Evolutionary conservation across 2,797 vertebrate species (phyloP).

Genomic region (Sebastes oblongus): DNA sequence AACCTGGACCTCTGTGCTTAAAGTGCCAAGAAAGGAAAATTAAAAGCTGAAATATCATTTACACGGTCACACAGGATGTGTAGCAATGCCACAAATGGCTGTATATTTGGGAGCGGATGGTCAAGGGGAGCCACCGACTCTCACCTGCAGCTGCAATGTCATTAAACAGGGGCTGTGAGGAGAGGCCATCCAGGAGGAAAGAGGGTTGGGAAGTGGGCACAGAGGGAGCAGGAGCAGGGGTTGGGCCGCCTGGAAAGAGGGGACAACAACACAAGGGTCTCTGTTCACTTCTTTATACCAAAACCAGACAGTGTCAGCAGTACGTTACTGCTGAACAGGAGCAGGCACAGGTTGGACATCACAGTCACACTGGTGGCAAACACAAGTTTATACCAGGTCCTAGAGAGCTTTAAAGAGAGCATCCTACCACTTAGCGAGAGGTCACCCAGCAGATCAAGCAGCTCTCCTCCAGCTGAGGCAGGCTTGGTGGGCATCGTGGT

Average conservation of each 20-base stretch:
- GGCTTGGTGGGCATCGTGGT: constrained; percentile 90
- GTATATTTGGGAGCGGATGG: not conserved
- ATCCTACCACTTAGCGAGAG: constrained; percentile 90
- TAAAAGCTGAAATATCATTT: no score
- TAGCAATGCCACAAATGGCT: not conserved
- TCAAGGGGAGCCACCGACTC: constrained; percentile 13
- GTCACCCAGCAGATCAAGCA: constrained; percentile 95
- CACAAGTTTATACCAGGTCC: not conserved
- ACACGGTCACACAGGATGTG: no score
- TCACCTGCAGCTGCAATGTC: constrained; percentile 90
- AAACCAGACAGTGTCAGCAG: not conserved
- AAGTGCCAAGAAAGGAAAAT: no score
- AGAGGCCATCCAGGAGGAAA: constrained; percentile 94
- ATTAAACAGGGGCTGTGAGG: constrained; percentile 93
- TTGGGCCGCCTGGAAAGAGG: constrained; percentile 81
- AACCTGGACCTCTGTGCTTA: no score
- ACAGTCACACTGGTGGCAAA: constrained; percentile 1
- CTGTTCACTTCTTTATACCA: not conserved
- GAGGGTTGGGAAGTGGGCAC: constrained; percentile 88
- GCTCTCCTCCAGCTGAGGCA: constrained; percentile 92
- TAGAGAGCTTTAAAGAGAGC: not conserved
- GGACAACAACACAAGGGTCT: constrained; percentile 53
- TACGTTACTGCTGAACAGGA: not conserved
- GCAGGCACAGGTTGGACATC: not conserved
- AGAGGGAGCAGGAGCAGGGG: constrained; percentile 84